Evolutionary conservation across 2,113 vertebrate genomes (phyloP), one percentile per base, ranked within the genome.

Genomic region (Trochalopteron elliotii): DNA sequence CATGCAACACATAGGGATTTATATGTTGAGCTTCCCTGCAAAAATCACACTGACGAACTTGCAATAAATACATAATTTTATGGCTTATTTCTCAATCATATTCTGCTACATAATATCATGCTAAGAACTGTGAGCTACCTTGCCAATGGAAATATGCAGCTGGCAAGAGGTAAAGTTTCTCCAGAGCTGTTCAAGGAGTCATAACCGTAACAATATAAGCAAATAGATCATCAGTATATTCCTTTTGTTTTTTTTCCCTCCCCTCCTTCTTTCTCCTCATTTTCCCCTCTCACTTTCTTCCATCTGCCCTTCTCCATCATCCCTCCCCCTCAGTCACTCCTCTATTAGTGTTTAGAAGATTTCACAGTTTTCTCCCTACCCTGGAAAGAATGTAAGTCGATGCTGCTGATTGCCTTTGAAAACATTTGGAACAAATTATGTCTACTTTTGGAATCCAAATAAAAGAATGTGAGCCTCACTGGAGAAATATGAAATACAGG

Each of bases 341-440:
- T 96, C 95, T 94, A 97, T 96, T 96, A 92, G 47, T 71, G 77
- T 93, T 97, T 82, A 97, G 97, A 97, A 96, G 87, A 96, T 97
- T 98, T 98, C 97, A 97, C 94, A 97, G 95, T 97, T 98, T 97
- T 98, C 92, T 97, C 93, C 95, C 96, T 91, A 76, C 77, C 93
- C 97, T 98, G 98, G 98, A 98, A 98, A 98, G 98, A 98, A 98
- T 97, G 93, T 96, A 97, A 98, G 97, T 90, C 5, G 50, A 97
- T 97, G 97, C 90, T 98, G 97, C 97, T 97, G 97, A 97, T 97
- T 84, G 94, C 89, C 95, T 98, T 97, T 96, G 95, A 97, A 98
- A 98, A 98, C 98, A 98, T 98, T 98, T 98, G 98, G 98, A 98
- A 98, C 97, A 97, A 98, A 98, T 98, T 98, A 98, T 98, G 95